These are phyloP conservation scores for Drosophila ananassae DNA, from an alignment of 1,140 invertebrate genomes.

Conservation along the genomic window DNA sequence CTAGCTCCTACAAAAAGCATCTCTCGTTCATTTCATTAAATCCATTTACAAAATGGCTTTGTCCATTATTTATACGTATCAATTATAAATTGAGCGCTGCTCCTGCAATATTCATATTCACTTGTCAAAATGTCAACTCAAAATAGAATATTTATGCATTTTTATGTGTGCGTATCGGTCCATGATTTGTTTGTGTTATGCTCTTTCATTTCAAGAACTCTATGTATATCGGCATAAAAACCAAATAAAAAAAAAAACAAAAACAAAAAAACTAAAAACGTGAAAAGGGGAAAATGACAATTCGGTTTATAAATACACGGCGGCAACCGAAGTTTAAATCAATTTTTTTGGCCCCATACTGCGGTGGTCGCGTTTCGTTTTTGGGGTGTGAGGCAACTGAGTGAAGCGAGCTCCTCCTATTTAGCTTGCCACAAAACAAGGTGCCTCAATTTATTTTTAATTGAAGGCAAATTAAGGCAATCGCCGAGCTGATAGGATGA, in stretches of 20 bases:
- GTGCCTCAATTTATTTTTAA: constrained; percentile 55
- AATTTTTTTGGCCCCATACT: constrained; percentile 74
- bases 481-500: constrained; percentile 1
- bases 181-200: constrained; percentile 52
- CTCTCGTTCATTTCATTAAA: constrained; percentile 51
- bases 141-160: constrained; percentile 79
- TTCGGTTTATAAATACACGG: constrained; percentile 55
- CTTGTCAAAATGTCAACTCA: constrained; percentile 76
- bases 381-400: neutral
- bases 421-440: constrained; percentile 37
- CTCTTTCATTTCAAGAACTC: constrained; percentile 42
- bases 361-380: constrained; percentile 39
- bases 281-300: constrained; percentile 31
- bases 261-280: constrained; percentile 22
- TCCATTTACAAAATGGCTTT: constrained; percentile 44
- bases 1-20: constrained; percentile 16
- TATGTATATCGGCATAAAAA: constrained; percentile 30
- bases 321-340: constrained; percentile 54
- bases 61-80: constrained; percentile 54
- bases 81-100: constrained; percentile 60
- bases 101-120: constrained; percentile 72
- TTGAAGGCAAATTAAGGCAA: constrained; percentile 46
- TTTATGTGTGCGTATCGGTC: constrained; percentile 43
- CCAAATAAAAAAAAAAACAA: neutral
- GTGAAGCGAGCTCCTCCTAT: constrained; percentile 3